phyloP scores from a whole-genome alignment of 2,888 invertebrate species.

The Pyrocoelia pectoralis region DNA sequence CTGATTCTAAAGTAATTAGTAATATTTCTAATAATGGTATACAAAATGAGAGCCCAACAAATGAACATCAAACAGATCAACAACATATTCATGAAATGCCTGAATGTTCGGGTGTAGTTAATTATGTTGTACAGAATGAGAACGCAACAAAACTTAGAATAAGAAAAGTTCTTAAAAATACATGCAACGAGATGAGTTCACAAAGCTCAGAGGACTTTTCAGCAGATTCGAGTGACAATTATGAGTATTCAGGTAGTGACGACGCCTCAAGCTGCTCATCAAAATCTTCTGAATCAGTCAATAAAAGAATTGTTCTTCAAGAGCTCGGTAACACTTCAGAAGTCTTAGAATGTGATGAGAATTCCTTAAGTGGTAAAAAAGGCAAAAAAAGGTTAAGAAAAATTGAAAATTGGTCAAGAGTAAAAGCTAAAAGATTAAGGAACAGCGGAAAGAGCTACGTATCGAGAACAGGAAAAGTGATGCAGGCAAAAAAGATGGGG shows the following conservation, averaged over 20 bases:
- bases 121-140: too few relatives aligned
- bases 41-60: too few relatives aligned
- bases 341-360: too few relatives aligned
- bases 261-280: slow-evolving; percentile 3
- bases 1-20: too few relatives aligned
- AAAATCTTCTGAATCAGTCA: not conserved
- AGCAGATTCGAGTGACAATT: slow-evolving; percentile 19
- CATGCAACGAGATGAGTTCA: not conserved
- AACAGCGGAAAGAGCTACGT: slow-evolving; percentile 19
- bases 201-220: slow-evolving; percentile 4
- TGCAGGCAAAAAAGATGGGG: slow-evolving; percentile 6
- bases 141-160: too few relatives aligned
- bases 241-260: slow-evolving; percentile 11
- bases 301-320: not conserved
- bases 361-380: too few relatives aligned
- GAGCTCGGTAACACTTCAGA: not conserved
- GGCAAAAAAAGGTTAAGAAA: slow-evolving; percentile 19
- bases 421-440: slow-evolving; percentile 21
- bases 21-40: too few relatives aligned
- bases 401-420: slow-evolving; percentile 18
- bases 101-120: too few relatives aligned
- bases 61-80: too few relatives aligned
- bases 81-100: too few relatives aligned
- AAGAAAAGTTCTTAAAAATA: too few relatives aligned
- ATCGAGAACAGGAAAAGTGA: slow-evolving; percentile 17